Conservation (phyloP, 2,888 invertebrate species). For the Cerceris rybyensis region DNA sequence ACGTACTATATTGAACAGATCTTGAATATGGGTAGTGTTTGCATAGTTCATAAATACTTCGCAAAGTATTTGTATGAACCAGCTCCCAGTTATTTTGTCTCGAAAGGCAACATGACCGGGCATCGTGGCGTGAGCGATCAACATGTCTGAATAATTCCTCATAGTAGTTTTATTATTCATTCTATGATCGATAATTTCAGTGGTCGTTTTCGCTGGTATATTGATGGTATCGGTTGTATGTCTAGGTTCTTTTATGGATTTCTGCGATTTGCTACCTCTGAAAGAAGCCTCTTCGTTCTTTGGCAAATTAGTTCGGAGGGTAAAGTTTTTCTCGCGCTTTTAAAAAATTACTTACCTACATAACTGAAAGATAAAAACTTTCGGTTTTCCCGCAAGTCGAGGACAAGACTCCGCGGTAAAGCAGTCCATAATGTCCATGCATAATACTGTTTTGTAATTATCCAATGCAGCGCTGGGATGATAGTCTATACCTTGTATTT, state of each 20-base stretch:
- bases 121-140: conserved; percentile 83
- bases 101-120: conserved; percentile 83
- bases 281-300: conserved; percentile 1
- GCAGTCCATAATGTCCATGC: conserved; percentile 72
- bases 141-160: conserved; percentile 83
- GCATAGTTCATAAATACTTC: conserved; percentile 81
- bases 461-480: background rate
- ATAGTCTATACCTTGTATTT: conserved; percentile 71
- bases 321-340: background rate
- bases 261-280: conserved; percentile 66
- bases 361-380: conserved; percentile 84
- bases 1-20: conserved; percentile 74
- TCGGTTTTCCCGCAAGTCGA: conserved; percentile 83
- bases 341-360: conserved; percentile 79
- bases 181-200: background rate
- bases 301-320: background rate
- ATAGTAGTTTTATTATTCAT: conserved; percentile 28
- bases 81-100: conserved; percentile 83
- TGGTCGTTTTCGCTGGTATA: background rate
- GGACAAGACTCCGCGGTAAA: conserved; percentile 82
- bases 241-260: conserved; percentile 51
- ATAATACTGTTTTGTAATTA: conserved; percentile 63
- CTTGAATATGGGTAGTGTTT: conserved; percentile 66
- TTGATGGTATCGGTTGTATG: conserved; percentile 47
- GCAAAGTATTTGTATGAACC: conserved; percentile 85